phyloP scores from a whole-genome alignment of 2,888 invertebrate species.

The Mallateleia sp. region DNA sequence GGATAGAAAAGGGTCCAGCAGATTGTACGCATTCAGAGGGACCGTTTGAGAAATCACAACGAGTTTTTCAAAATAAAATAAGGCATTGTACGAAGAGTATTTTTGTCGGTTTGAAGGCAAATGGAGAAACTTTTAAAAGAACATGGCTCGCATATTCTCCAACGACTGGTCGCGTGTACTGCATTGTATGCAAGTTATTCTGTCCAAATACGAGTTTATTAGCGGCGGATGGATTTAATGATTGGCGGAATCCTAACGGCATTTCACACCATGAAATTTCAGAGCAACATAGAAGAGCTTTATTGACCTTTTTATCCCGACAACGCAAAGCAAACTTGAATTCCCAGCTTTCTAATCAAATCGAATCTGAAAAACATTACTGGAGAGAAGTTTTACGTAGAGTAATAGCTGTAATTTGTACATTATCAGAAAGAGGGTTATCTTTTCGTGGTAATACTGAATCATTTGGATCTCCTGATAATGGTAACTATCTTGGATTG shows the following conservation, averaged over 20 bases:
- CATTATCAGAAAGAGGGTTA: slow-evolving; percentile 78
- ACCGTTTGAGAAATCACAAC: neutral
- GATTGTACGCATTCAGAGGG: neutral
- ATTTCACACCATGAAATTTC: slow-evolving; percentile 30
- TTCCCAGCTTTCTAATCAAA: slow-evolving; percentile 13
- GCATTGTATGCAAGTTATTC: slow-evolving; percentile 63
- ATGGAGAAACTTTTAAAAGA: slow-evolving; percentile 59
- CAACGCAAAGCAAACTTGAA: neutral
- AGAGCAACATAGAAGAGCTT: neutral
- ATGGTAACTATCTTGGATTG: slow-evolving; percentile 83
- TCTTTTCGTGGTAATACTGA: slow-evolving; percentile 82
- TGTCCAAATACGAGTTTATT: neutral
- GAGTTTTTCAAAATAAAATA: neutral
- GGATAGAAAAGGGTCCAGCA: neutral
- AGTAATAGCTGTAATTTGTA: slow-evolving; percentile 75
- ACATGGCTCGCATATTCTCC: slow-evolving; percentile 71
- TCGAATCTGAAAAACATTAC: slow-evolving; percentile 56
- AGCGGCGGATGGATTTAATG: slow-evolving; percentile 43
- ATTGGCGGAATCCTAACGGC: slow-evolving; percentile 22
- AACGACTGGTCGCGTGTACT: slow-evolving; percentile 55
- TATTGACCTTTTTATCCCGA: neutral
- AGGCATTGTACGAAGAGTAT: neutral
- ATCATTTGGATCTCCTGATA: slow-evolving; percentile 78
- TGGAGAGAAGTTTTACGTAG: slow-evolving; percentile 70
- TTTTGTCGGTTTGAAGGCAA: neutral